A percentile compares a stretch with the other conserved stretches of the same genome.
phyloP scores from a whole-genome alignment of 2,797 vertebrate genomes.

The Pristis pectinata region DNA sequence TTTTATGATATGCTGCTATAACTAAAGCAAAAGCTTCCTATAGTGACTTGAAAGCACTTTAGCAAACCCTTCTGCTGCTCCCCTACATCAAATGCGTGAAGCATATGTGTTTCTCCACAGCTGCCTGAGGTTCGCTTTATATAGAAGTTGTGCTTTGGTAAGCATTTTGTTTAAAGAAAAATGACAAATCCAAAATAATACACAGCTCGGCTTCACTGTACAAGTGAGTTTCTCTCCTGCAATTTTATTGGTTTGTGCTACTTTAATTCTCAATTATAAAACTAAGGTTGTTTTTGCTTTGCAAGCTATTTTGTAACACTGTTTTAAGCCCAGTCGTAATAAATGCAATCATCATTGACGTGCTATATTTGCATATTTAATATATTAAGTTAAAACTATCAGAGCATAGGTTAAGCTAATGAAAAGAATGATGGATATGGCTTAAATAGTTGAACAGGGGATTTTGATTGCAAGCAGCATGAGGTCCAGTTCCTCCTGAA shows the following conservation, averaged over 20 bases:
- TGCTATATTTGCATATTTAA: neutral
- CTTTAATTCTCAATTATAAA: neutral
- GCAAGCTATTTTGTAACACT: neutral
- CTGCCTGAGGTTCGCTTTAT: neutral
- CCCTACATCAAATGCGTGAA: neutral
- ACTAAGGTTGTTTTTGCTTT: neutral
- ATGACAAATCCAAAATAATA: neutral
- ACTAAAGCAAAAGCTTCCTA: neutral
- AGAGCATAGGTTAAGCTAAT: neutral
- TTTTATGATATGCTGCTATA: neutral
- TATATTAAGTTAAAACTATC: neutral
- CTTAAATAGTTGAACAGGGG: neutral
- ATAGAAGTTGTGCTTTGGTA: neutral
- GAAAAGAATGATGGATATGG: neutral
- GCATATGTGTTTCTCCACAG: neutral
- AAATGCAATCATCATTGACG: neutral
- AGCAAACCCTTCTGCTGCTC: neutral
- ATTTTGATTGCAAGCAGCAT: neutral
- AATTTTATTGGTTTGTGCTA: neutral
- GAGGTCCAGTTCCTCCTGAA: neutral
- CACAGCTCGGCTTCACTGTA: neutral
- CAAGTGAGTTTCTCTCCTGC: neutral
- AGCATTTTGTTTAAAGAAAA: neutral
- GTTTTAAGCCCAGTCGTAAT: neutral
- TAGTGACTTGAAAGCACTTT: neutral